These are phyloP conservation scores for Aplocera efformata DNA, from an alignment of 2,888 invertebrate species.

Conservation along the genomic window DNA sequence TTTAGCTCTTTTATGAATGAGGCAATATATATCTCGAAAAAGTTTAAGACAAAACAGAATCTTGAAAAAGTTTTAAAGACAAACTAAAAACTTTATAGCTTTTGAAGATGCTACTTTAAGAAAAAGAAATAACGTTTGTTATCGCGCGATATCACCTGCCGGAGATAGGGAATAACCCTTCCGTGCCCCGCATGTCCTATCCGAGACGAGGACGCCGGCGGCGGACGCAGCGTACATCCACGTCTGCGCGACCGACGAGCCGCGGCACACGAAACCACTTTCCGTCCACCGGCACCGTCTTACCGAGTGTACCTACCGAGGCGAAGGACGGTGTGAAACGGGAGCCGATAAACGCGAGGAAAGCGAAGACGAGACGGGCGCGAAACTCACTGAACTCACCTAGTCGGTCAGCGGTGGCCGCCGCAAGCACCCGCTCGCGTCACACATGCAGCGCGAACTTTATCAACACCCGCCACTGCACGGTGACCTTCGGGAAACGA, in stretches of 20 bases:
- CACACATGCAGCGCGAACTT: slow-evolving; percentile 49
- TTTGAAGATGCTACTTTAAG: slow-evolving; percentile 40
- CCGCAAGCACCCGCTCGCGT: slow-evolving; percentile 60
- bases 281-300: slow-evolving; percentile 52
- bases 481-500: slow-evolving; percentile 78
- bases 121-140: slow-evolving; percentile 38
- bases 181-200: slow-evolving; percentile 38
- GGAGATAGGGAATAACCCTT: slow-evolving; percentile 51
- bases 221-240: slow-evolving; percentile 27
- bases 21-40: not conserved
- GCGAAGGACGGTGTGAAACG: slow-evolving; percentile 67
- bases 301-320: slow-evolving; percentile 32
- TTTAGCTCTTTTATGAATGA: too few species aligned
- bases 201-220: slow-evolving; percentile 38
- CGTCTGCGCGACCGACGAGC: slow-evolving; percentile 47
- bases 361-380: slow-evolving; percentile 60
- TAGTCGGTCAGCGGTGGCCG: slow-evolving; percentile 73
- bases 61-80: slow-evolving; percentile 44
- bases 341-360: slow-evolving; percentile 66
- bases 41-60: too few species aligned
- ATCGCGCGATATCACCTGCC: slow-evolving; percentile 48
- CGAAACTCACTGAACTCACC: slow-evolving; percentile 68
- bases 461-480: slow-evolving; percentile 51
- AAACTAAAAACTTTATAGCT: slow-evolving; percentile 36
- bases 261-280: slow-evolving; percentile 48